Evolutionary conservation across 2,888 invertebrate species (phyloP).

Genomic region (Sarcophaga caerulescens): DNA sequence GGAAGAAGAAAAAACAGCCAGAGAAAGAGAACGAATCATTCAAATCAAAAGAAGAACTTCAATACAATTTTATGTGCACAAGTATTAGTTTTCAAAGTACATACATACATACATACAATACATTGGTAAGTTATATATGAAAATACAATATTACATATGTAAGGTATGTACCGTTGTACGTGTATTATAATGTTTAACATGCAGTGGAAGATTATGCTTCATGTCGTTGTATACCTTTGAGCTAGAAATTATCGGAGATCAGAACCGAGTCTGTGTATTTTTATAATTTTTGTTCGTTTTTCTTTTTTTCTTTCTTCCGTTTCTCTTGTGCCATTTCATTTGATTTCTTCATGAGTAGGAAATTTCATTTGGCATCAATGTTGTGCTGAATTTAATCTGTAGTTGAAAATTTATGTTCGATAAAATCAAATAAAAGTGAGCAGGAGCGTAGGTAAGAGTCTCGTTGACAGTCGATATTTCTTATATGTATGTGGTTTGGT

Average conservation of each 20-base stretch:
- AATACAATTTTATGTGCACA: conserved; percentile 13
- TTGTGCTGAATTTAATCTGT: conserved; percentile 6
- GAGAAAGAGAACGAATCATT: neutral
- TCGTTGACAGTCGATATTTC: too few species aligned
- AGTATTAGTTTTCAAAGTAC: neutral
- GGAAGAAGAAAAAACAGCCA: too few species aligned
- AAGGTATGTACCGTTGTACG: too few species aligned
- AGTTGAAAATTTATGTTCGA: neutral
- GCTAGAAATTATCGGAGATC: conserved; percentile 9
- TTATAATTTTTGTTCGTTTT: neutral
- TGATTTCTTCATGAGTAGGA: conserved; percentile 1
- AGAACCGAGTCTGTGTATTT: neutral
- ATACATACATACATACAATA: neutral
- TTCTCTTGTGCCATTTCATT: neutral
- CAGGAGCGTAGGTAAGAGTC: neutral
- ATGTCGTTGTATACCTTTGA: conserved; percentile 8
- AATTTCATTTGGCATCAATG: conserved; percentile 17
- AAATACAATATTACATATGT: too few species aligned
- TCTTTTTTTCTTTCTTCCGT: neutral
- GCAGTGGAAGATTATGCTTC: neutral
- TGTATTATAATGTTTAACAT: neutral
- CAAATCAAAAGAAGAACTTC: conserved; percentile 18
- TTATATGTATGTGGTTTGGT: too few species aligned
- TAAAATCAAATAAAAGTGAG: neutral
- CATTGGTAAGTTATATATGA: neutral